phyloP scores from a whole-genome alignment of 1,140 invertebrate genomes.

The Luehdorfia chinensis region DNA sequence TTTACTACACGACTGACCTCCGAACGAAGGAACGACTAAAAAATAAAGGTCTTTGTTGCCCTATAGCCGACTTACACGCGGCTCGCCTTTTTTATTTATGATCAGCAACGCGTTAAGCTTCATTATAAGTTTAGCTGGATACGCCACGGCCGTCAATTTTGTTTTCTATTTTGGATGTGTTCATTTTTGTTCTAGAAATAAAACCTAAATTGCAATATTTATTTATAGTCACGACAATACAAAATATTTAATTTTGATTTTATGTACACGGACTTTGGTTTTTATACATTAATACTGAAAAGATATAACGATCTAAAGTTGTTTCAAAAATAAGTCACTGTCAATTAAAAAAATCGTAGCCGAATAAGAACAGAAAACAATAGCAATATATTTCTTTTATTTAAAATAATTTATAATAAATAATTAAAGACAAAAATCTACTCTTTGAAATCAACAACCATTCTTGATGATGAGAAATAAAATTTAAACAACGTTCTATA shows the following conservation, averaged over 20 bases:
- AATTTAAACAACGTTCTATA: no score
- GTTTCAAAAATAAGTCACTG: no score
- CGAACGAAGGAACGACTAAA: constrained; percentile 35
- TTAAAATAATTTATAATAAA: no score
- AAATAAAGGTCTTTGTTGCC: constrained; percentile 32
- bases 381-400: no score
- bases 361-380: no score
- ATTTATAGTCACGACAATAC: not conserved
- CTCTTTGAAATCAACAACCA: no score
- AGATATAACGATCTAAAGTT: no score
- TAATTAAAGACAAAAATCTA: no score
- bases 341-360: no score
- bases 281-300: no score
- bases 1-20: constrained; percentile 60
- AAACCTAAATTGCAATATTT: constrained; percentile 9
- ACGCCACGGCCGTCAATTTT: constrained; percentile 1
- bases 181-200: not conserved
- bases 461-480: no score
- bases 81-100: constrained; percentile 30
- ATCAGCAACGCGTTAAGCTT: constrained; percentile 16
- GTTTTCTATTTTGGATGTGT: constrained; percentile 7
- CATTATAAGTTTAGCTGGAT: constrained; percentile 11
- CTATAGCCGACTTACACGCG: constrained; percentile 29
- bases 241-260: not conserved
- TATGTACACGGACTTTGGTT: not conserved